Conservation (phyloP, 2,113 vertebrate genomes). For the Aramus guarauna region DNA sequence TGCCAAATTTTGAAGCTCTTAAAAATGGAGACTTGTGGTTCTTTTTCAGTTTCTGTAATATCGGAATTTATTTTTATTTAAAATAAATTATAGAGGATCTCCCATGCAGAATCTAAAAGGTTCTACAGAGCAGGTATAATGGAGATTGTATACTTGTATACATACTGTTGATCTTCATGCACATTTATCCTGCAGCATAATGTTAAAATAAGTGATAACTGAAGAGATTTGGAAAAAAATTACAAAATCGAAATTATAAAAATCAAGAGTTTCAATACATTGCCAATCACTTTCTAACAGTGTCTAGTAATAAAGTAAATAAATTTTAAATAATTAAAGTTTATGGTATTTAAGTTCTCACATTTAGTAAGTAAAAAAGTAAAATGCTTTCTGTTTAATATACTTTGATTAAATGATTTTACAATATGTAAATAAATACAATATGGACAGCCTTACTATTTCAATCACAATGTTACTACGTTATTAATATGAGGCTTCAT, state of each 20-base stretch:
- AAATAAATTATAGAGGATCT: slow-evolving; percentile 4
- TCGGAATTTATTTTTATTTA: neutral
- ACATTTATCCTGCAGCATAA: slow-evolving; percentile 78
- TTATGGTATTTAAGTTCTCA: neutral
- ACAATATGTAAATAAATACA: neutral
- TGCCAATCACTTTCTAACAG: neutral
- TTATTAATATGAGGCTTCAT: neutral
- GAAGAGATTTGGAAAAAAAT: slow-evolving; percentile 64
- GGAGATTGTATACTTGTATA: slow-evolving; percentile 49
- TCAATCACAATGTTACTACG: neutral
- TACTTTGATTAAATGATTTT: neutral
- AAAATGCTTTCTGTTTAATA: neutral
- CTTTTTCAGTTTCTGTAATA: neutral
- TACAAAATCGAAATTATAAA: slow-evolving; percentile 45
- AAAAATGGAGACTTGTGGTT: neutral
- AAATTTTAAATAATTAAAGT: neutral
- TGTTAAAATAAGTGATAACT: slow-evolving; percentile 76
- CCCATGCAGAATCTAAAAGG: slow-evolving; percentile 50
- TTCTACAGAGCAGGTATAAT: slow-evolving; percentile 33
- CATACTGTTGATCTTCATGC: slow-evolving; percentile 77
- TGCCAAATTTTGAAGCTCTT: slow-evolving; percentile 59
- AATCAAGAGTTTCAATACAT: neutral
- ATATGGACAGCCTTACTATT: neutral
- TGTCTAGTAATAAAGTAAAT: neutral
- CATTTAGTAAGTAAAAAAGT: neutral